Percentiles rank a stretch among this genome's conserved stretches.
Evolutionary conservation across 2,888 invertebrate species (phyloP).

Genomic region (Ophion slaviceki): DNA sequence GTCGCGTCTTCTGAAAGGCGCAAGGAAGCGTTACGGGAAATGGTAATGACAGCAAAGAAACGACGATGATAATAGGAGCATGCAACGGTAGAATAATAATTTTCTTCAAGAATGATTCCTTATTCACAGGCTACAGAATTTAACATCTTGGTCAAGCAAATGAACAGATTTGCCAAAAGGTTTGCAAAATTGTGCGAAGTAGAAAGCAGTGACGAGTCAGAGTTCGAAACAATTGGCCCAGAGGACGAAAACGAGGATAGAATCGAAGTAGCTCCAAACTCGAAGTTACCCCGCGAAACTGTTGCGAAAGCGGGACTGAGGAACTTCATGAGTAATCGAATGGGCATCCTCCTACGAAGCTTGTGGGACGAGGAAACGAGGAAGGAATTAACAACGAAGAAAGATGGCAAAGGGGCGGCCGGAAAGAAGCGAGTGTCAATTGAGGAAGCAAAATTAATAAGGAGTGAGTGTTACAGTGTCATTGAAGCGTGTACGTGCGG

Average conservation of each 20-base stretch:
- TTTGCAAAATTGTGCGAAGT: no score
- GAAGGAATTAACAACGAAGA: constrained; percentile 32
- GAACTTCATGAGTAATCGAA: constrained; percentile 25
- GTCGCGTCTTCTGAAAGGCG: constrained; percentile 14
- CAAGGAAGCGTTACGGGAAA: constrained; percentile 18
- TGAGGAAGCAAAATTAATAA: constrained; percentile 15
- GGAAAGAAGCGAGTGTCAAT: constrained; percentile 23
- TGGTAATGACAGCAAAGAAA: constrained; percentile 26
- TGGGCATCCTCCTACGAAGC: constrained; percentile 30
- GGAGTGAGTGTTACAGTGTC: constrained; percentile 22
- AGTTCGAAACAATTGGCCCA: no score
- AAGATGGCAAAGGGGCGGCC: constrained; percentile 36
- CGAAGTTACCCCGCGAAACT: no score
- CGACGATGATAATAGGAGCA: constrained; percentile 26
- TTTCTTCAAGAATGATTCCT: constrained; percentile 14
- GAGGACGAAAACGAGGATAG: no score
- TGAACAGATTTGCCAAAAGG: constrained; percentile 1
- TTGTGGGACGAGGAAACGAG: constrained; percentile 25
- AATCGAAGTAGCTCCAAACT: no score
- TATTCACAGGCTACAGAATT: constrained; percentile 29
- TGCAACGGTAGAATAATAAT: constrained; percentile 14
- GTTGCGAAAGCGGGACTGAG: constrained; percentile 7
- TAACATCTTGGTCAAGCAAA: constrained; percentile 11
- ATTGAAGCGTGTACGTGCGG: constrained; percentile 15
- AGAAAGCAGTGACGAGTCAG: no score